Evolutionary conservation across 2,113 vertebrate genomes (phyloP), one percentile per base, ranked within the genome.

Genomic region (Plectropomus leopardus): DNA sequence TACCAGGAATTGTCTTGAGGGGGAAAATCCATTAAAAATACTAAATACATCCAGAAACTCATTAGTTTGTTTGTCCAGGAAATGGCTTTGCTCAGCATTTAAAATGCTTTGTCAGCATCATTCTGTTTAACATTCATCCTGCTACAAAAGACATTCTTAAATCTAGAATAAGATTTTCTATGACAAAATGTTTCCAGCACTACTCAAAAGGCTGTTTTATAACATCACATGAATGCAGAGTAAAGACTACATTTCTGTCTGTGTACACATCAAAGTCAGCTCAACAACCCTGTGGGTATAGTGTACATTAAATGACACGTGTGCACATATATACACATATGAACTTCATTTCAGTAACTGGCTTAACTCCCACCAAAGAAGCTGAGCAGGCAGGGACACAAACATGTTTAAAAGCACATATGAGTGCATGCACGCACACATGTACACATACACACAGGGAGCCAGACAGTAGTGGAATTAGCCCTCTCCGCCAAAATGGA

Each of bases 401-500:
- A 63, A 72, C 61, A 69, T 81, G 65, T 65, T 80, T 55, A 63
- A 78, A 85, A 67, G 68, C 68, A 85, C 72, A 72, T 63, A 44
- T 54, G n/a, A n/a, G n/a, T n/a, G n/a, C 17, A 66, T 66, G 78
- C 57, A 67, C 55, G 59, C 64, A 78, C 47, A 80, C 61, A 50
- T 23, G 77, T 40, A 69, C 57, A 82, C 59, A 65, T 21, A 75
- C 42, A 85, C 26, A 78, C n/a, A 63, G 30, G 34, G 10, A 83
- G 40, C 45, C 76, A 92, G 82, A 79, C 84, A 85, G 79, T 59
- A 78, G 73, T 88, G 86, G 86, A 83, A 86, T 87, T 89, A 86
- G 70, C 72, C 71, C 57, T 66, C 80, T 63, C 74, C 51, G 91
- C 89, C 88, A 92, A 88, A 89, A 88, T 71, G 75, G 81, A 89